Percentiles rank a stretch among this genome's conserved stretches.
Evolutionary conservation across 2,797 vertebrate species (phyloP).

Genomic region (Sebastes jordani): DNA sequence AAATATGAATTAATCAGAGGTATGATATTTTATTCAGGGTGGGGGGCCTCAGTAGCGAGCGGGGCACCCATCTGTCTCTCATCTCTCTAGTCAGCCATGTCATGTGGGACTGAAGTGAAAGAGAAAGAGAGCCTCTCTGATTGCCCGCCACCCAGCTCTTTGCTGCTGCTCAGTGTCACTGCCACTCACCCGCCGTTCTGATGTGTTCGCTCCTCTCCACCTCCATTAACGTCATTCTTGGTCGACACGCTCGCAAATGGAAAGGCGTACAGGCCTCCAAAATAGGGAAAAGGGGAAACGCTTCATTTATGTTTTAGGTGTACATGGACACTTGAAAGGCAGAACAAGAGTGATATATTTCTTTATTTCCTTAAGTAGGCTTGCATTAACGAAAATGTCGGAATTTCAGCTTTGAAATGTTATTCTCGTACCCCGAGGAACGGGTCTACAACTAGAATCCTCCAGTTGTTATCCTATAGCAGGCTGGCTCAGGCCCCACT

Average conservation of each 20-base stretch:
- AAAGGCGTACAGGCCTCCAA: slow-evolving; percentile 49
- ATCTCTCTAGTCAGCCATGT: slow-evolving; percentile 74
- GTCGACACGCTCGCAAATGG: slow-evolving; percentile 76
- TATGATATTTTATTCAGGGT: slow-evolving; percentile 82
- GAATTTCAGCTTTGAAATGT: slow-evolving; percentile 41
- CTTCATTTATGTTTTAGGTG: slow-evolving; percentile 82
- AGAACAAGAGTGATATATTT: slow-evolving; percentile 68
- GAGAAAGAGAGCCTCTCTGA: slow-evolving; percentile 68
- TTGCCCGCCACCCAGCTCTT: slow-evolving; percentile 69
- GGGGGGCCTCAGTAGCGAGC: slow-evolving; percentile 48
- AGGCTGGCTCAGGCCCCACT: slow-evolving; percentile 37
- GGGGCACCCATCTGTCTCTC: slow-evolving; percentile 74
- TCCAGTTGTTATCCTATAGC: slow-evolving; percentile 53
- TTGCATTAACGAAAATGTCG: slow-evolving; percentile 54
- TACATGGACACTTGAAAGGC: slow-evolving; percentile 73
- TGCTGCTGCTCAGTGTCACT: slow-evolving; percentile 81
- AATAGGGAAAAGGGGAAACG: slow-evolving; percentile 43
- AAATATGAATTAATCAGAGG: slow-evolving; percentile 80
- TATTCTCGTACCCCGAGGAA: slow-evolving; percentile 21
- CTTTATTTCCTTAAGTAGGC: slow-evolving; percentile 46
- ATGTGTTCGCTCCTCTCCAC: slow-evolving; percentile 74
- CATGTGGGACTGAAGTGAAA: slow-evolving; percentile 72
- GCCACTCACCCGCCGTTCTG: slow-evolving; percentile 76
- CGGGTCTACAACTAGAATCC: slow-evolving; percentile 10
- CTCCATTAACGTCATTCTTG: slow-evolving; percentile 76